A percentile compares a stretch with the other conserved stretches of the same genome.
Evolutionary conservation across 1,140 invertebrate genomes (phyloP).

Genomic region (Scaptomyza graminum): DNA sequence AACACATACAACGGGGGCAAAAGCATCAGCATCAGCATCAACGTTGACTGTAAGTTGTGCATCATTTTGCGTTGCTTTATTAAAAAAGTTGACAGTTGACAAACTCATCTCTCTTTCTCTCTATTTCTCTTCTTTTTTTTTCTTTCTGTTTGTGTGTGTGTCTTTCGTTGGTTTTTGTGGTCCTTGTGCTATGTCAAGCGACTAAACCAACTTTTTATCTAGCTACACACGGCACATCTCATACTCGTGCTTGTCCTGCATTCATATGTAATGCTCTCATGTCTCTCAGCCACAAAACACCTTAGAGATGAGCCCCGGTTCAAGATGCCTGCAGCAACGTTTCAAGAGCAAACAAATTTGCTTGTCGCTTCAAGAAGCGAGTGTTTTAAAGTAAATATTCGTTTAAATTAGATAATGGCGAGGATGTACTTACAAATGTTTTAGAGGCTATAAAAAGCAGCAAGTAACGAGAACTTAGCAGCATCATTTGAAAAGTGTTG

Average conservation of each 20-base stretch:
- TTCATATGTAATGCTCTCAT: slow-evolving; percentile 4
- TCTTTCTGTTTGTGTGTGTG: slow-evolving; percentile 47
- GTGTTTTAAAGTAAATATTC: not conserved
- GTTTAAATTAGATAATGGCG: no score
- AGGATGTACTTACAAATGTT: no score
- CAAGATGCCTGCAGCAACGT: not conserved
- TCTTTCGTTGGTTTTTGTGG: slow-evolving; percentile 71
- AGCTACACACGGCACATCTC: slow-evolving; percentile 4
- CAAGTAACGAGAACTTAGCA: no score
- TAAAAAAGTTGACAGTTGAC: slow-evolving; percentile 80
- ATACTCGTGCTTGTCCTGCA: slow-evolving; percentile 42
- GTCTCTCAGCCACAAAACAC: not conserved
- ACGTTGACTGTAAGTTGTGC: slow-evolving; percentile 45
- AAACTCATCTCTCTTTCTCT: slow-evolving; percentile 63
- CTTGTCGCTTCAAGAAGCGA: not conserved
- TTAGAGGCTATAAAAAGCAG: no score
- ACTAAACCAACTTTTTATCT: slow-evolving; percentile 48
- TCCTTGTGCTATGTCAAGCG: slow-evolving; percentile 73
- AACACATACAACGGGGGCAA: no score
- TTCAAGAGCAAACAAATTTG: not conserved
- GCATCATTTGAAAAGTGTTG: no score
- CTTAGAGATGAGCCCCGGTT: slow-evolving; percentile 5
- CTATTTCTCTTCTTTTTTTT: slow-evolving; percentile 24
- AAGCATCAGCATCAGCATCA: no score
- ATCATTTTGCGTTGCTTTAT: slow-evolving; percentile 73